Evolutionary conservation across 2,113 vertebrate species (phyloP).

Genomic region (Megaceryle maxima): DNA sequence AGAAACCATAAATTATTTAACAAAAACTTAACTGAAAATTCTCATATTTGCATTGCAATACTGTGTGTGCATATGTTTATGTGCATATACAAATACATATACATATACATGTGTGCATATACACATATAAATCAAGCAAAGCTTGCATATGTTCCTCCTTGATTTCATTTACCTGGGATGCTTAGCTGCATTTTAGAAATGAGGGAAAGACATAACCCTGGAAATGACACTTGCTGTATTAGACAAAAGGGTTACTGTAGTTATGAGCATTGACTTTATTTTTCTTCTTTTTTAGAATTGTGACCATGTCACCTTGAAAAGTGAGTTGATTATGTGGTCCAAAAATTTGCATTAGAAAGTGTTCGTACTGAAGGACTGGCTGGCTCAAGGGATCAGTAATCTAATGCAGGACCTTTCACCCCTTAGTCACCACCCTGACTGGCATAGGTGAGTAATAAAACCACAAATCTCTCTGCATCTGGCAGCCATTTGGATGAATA

Average conservation of each 20-base stretch:
- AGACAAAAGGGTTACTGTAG: background rate
- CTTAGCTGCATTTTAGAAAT: background rate
- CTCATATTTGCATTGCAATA: background rate
- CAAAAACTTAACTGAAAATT: background rate
- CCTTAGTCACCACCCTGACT: background rate
- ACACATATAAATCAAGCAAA: background rate
- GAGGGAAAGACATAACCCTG: background rate
- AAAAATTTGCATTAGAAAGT: background rate
- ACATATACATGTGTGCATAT: no score
- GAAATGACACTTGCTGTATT: background rate
- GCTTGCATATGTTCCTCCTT: background rate
- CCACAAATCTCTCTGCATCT: background rate
- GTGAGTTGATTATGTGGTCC: background rate
- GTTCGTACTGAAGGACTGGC: background rate
- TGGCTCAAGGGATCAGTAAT: conserved; percentile 2
- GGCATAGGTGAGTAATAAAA: conserved; percentile 9
- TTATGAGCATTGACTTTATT: background rate
- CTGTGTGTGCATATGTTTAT: background rate
- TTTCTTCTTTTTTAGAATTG: background rate
- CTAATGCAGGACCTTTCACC: background rate
- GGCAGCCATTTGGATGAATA: background rate
- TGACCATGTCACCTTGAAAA: conserved; percentile 14
- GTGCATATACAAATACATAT: background rate
- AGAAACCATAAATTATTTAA: background rate
- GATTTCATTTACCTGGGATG: background rate